Evolutionary conservation across 2,888 invertebrate species (phyloP), one percentile per base, ranked within the genome.

Genomic region (Zygothrica quintamaculata): DNA sequence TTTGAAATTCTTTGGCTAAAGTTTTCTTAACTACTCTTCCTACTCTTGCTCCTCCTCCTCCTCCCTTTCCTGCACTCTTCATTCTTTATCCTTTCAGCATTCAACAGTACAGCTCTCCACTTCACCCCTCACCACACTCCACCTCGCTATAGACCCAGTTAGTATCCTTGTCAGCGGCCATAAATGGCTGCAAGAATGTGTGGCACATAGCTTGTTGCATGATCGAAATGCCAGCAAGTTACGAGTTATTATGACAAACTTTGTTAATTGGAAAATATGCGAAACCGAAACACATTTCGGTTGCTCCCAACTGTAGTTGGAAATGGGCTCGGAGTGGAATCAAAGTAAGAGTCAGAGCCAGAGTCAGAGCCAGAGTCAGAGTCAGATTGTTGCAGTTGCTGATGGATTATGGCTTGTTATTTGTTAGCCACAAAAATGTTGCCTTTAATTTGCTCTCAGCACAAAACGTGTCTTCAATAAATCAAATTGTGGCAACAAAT

Each of bases 201-300:
- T 60, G 61, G 66, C 74, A 74, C 69, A 81, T 86, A 43, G 81
- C 81, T 76, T 48, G 74, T 68, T 69, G 81, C 85, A 84, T 77
- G 81, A 69, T 87, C 47, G 60, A 77, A 67, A 80, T 80, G 64
- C 87, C 87, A 53, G 68, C 51, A 67, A 58, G 81, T 74, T 81
- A 87, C 51, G 72, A 58, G 81, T 74, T 81, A 87, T 81, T 87
- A 87, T 84, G 87, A 87, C 85, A 84, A 81, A 81, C 56, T 81
- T 81, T 87, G 77, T 87, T 87, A 81, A 81, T 81, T 81, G 80
- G 67, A 84, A 81, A 81, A 80, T 87, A 80, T 84, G 72, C 75
- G 52, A 47, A 74, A 44, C 40, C 57, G 59, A 86, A 77, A n/a
- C n/a, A n/a, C 68, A 72, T 69, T 60, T 57, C 64, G 47, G 36